Evolutionary conservation across 2,888 invertebrate species (phyloP).

Genomic region (Chrysomela aeneicollis): DNA sequence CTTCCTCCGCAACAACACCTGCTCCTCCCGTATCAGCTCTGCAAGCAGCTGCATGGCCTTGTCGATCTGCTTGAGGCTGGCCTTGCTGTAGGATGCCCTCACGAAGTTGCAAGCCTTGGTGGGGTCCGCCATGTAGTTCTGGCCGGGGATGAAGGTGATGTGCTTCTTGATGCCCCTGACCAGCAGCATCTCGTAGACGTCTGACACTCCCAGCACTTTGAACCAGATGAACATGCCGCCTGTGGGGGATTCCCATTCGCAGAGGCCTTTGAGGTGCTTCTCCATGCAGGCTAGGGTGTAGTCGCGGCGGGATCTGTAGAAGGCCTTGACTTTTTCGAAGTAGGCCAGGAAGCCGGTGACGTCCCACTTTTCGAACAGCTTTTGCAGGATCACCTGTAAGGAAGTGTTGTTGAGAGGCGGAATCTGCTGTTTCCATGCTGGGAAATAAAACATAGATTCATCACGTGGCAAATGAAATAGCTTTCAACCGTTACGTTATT

Average conservation of each 20-base stretch:
- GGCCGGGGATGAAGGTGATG: slow-evolving; percentile 77
- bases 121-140: slow-evolving; percentile 73
- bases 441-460: no score
- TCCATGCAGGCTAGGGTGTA: slow-evolving; percentile 68
- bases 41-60: slow-evolving; percentile 68
- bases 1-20: slow-evolving; percentile 59
- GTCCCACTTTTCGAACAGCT: slow-evolving; percentile 68
- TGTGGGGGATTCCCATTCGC: slow-evolving; percentile 71
- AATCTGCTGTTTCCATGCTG: no score
- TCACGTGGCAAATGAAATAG: no score
- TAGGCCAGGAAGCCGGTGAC: slow-evolving; percentile 69
- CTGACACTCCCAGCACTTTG: slow-evolving; percentile 70
- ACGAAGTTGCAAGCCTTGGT: slow-evolving; percentile 71
- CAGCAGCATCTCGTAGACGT: slow-evolving; percentile 78
- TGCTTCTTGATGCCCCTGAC: slow-evolving; percentile 73
- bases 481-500: no score
- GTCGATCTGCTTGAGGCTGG: slow-evolving; percentile 71
- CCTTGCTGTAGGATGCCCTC: slow-evolving; percentile 76
- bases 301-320: slow-evolving; percentile 72
- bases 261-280: slow-evolving; percentile 68
- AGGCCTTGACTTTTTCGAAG: slow-evolving; percentile 65
- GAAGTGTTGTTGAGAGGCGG: no score
- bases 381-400: slow-evolving; percentile 67
- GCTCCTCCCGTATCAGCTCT: slow-evolving; percentile 69
- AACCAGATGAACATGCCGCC: slow-evolving; percentile 86